Evolutionary conservation across 2,797 vertebrate species (phyloP).

Genomic region (Somateria mollissima): DNA sequence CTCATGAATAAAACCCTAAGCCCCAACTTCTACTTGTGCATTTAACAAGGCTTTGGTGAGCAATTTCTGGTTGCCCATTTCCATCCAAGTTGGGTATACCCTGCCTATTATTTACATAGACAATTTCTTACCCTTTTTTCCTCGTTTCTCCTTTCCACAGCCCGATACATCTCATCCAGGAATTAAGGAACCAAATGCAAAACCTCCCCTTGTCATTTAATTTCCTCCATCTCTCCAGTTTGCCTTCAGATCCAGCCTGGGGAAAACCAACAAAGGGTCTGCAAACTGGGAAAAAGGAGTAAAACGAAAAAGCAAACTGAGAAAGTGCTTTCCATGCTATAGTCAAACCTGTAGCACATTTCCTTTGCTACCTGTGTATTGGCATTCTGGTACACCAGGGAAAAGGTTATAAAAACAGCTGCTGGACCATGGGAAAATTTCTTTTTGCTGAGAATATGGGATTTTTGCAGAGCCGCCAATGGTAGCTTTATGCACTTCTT

Average conservation of each 20-base stretch:
- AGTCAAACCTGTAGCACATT: not conserved
- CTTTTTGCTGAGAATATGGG: not conserved
- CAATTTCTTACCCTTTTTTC: not conserved
- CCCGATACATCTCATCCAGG: not conserved
- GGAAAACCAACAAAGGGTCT: not conserved
- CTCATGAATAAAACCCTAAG: not conserved
- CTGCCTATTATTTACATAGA: not conserved
- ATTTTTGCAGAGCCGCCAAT: not conserved
- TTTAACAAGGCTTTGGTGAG: not conserved
- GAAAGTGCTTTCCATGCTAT: not conserved
- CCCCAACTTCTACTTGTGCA: not conserved
- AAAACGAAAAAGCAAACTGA: not conserved
- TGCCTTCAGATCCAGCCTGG: not conserved
- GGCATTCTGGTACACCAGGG: not conserved
- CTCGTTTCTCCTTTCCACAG: not conserved
- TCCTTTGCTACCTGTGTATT: constrained; percentile 2
- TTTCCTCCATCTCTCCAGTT: not conserved
- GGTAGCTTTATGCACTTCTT: not conserved
- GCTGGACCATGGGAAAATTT: not conserved
- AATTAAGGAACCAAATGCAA: not conserved
- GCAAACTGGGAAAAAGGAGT: not conserved
- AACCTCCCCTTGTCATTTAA: not conserved
- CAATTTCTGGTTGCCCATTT: not conserved
- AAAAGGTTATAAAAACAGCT: constrained; percentile 9
- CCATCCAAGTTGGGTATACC: not conserved